phyloP scores from a whole-genome alignment of 2,113 vertebrate genomes.

The Corvus moneduloides region DNA sequence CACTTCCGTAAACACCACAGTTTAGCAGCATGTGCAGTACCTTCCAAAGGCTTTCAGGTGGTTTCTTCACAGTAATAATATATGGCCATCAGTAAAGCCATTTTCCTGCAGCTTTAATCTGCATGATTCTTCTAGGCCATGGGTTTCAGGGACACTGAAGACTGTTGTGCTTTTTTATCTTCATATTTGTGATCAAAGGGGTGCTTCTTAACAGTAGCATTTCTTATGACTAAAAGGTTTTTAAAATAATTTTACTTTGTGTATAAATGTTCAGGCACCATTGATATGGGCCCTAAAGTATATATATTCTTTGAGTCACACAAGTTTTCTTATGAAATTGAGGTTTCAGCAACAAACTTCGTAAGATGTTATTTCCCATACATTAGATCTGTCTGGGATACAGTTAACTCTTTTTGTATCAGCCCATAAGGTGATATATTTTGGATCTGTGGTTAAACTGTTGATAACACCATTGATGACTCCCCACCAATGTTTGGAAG shows the following conservation, averaged over 20 bases:
- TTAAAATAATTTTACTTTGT: background rate
- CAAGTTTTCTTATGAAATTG: background rate
- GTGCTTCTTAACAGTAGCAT: background rate
- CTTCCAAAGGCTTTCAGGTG: background rate
- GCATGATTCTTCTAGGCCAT: background rate
- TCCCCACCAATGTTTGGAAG: accelerated
- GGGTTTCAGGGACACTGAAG: background rate
- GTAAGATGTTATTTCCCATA: background rate
- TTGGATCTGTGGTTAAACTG: background rate
- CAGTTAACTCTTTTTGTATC: background rate
- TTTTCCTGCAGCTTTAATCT: background rate
- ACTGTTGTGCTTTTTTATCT: background rate
- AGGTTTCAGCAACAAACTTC: background rate
- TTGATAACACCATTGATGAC: background rate
- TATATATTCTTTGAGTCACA: background rate
- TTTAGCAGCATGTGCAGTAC: background rate
- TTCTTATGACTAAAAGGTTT: background rate
- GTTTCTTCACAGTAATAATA: background rate
- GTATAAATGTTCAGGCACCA: background rate
- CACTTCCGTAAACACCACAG: background rate
- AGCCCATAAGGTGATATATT: background rate
- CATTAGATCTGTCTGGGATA: background rate
- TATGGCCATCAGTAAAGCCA: background rate
- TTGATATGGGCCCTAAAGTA: background rate
- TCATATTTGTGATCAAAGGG: background rate